Conservation (phyloP, 2,888 invertebrate species). For the Cerceris rybyensis region DNA sequence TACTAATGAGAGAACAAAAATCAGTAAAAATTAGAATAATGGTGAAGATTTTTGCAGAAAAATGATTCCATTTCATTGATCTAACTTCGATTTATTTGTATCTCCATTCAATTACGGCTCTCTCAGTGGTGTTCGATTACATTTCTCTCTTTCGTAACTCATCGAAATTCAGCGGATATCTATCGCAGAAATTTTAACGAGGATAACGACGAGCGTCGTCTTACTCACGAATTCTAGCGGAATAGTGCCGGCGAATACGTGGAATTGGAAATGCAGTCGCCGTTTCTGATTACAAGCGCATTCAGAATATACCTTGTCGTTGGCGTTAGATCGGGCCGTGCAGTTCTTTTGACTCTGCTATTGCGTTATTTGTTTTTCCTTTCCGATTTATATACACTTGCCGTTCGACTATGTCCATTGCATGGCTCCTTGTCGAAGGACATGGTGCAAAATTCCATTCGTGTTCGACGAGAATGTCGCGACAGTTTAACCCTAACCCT, state of each 20-base stretch:
- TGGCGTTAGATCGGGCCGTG: slow-evolving; percentile 24
- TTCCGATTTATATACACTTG: slow-evolving; percentile 47
- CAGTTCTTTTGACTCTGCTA: not conserved
- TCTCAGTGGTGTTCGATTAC: not conserved
- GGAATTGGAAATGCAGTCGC: slow-evolving; percentile 60
- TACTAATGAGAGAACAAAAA: too few species aligned
- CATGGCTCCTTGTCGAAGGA: slow-evolving; percentile 57
- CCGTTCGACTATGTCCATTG: slow-evolving; percentile 33
- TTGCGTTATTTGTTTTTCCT: slow-evolving; percentile 8
- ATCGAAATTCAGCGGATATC: slow-evolving; percentile 45
- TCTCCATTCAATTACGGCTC: slow-evolving; percentile 16
- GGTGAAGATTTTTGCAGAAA: too few species aligned
- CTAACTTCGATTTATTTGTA: not conserved
- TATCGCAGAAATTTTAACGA: slow-evolving; percentile 55
- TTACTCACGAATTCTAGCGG: slow-evolving; percentile 54
- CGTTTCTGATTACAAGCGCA: slow-evolving; percentile 66
- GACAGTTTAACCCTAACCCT: slow-evolving; percentile 15
- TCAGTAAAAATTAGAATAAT: too few species aligned
- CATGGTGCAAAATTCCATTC: slow-evolving; percentile 39
- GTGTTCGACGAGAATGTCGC: slow-evolving; percentile 34
- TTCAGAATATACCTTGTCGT: slow-evolving; percentile 48
- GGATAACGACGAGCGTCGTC: slow-evolving; percentile 45
- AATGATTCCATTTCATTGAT: too few species aligned
- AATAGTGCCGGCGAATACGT: slow-evolving; percentile 43
- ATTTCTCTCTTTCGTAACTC: slow-evolving; percentile 14